Evolutionary conservation across 2,797 vertebrate species (phyloP).

Genomic region (Halcyon leucocephala): DNA sequence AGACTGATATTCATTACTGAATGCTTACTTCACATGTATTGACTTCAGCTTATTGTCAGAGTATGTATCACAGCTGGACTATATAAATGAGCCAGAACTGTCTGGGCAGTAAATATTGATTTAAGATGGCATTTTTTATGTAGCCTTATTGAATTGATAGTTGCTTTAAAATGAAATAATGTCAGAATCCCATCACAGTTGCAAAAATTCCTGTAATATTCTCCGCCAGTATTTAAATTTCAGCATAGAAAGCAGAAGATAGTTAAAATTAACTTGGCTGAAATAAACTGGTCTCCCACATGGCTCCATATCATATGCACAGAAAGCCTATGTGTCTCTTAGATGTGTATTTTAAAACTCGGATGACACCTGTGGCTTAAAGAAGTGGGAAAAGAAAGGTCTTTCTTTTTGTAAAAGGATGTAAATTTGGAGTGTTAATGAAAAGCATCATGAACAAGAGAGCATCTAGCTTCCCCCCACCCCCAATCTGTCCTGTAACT

Average conservation of each 20-base stretch:
- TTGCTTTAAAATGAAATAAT: conserved; percentile 59
- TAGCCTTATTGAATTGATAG: conserved; percentile 57
- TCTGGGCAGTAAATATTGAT: conserved; percentile 31
- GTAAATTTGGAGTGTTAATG: background rate
- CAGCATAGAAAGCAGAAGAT: background rate
- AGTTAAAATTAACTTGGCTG: background rate
- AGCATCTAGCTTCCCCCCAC: background rate
- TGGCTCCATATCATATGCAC: background rate
- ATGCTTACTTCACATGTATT: background rate
- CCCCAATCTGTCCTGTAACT: background rate
- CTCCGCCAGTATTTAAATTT: background rate
- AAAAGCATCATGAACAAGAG: background rate
- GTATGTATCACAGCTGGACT: background rate
- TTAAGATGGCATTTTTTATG: conserved; percentile 6
- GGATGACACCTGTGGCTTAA: background rate
- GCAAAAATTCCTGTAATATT: conserved; percentile 34
- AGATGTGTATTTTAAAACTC: background rate
- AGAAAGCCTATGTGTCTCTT: background rate
- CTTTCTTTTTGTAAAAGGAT: background rate
- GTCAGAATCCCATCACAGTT: conserved; percentile 13
- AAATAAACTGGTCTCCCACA: background rate
- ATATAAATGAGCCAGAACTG: conserved; percentile 4
- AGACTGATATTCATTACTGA: background rate
- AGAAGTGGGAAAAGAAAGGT: background rate
- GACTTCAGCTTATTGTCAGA: conserved; percentile 10